Base-by-base conservation (phyloP, 2,888 invertebrate genomes). In the Shargacucullia verbasci region DNA sequence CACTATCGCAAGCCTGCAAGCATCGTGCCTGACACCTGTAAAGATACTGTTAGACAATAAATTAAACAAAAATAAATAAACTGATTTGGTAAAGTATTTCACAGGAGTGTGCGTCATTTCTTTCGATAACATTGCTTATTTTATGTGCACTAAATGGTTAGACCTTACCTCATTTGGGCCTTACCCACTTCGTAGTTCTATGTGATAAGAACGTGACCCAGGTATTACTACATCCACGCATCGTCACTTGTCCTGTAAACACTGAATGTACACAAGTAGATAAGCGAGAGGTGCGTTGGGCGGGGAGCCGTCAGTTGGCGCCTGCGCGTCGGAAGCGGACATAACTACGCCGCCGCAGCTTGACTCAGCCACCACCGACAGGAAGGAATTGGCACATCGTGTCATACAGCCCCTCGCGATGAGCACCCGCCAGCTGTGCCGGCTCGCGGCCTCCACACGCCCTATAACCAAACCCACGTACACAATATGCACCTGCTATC, bases 351-450 rank as follows among this genome's bases (percentile, higher is more conserved):
- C 81, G 81, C 81, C 85, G 84, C 80, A 75, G 58, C 52, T 69
- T 65, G 75, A n/a, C n/a, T 64, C 58, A 53, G 47, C 39, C 34
- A 54, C 40, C 38, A 60, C 44, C 66, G 45, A 48, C 64, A 56
- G 52, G 72, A 56, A 68, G 62, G 54, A 74, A 65, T 72, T 64
- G 46, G 40, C 38, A 59, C 58, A 54, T 70, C 48, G 41, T 54
- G 43, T 52, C 57, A 52, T 64, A 64, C 64, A 54, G 56, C 58
- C 58, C 68, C 48, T 63, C 82, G 76, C 66, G 76, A 92, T 93
- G 93, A 89, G 81, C 79, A 83, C 82, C 76, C 91, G 92, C 47
- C 91, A 90, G 72, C 87, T 93, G 55, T 85, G 88, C 69, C 87
- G 89, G 62, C 79, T 93, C 52, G 83, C 85, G 57, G 78, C 82